Evolutionary conservation across 2,797 vertebrate species (phyloP).

Genomic region (Melanotaenia parkinsoni): DNA sequence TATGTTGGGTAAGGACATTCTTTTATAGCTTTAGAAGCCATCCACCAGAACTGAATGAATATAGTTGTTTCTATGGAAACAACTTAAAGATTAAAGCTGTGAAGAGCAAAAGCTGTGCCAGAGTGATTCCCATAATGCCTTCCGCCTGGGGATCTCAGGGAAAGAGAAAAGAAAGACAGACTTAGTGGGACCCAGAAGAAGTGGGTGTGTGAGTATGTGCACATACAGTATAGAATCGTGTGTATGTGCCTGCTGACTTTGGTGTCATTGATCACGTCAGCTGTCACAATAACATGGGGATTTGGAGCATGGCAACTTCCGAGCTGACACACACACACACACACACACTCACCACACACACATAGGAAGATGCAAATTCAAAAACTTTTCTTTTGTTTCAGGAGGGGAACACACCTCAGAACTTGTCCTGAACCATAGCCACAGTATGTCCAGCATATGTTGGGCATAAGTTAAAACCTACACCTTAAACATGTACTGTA

Average conservation of each 20-base stretch:
- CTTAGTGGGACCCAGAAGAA: constrained; percentile 47
- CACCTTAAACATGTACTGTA: background rate
- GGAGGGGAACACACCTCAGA: background rate
- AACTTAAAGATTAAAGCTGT: constrained; percentile 85
- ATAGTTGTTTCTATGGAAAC: constrained; percentile 86
- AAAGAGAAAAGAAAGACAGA: constrained; percentile 45
- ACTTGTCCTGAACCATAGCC: background rate
- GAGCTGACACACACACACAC: constrained; percentile 33
- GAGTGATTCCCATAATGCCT: constrained; percentile 79
- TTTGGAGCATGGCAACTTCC: constrained; percentile 51
- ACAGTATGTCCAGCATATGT: background rate
- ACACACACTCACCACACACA: background rate
- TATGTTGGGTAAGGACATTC: constrained; percentile 51
- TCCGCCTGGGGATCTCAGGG: constrained; percentile 74
- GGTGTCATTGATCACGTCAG: constrained; percentile 56
- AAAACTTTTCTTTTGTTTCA: background rate
- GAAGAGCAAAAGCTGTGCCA: constrained; percentile 75
- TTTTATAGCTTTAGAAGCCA: constrained; percentile 65
- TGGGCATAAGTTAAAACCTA: background rate
- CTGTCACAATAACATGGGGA: constrained; percentile 51
- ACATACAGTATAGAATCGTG: background rate
- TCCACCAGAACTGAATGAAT: constrained; percentile 68
- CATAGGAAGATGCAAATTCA: background rate
- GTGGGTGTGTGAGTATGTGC: constrained; percentile 9
- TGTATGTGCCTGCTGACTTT: constrained; percentile 40